phyloP scores from a whole-genome alignment of 1,140 invertebrate species.

The Magallana angulata region DNA sequence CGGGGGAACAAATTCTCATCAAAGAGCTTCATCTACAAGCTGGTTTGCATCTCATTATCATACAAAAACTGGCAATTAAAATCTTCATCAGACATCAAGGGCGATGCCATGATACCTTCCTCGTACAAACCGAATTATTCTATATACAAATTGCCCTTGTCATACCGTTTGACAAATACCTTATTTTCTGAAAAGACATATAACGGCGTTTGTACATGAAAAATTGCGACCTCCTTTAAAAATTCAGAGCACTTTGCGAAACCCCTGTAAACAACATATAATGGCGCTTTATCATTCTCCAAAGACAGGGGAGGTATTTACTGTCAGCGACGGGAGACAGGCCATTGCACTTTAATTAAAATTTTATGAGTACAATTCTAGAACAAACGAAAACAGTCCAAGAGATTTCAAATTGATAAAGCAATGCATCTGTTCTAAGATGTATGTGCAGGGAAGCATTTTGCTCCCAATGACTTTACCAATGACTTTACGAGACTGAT shows the following conservation, averaged over 20 bases:
- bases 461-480: no score
- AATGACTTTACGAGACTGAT: neutral
- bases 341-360: constrained; percentile 26
- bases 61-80: neutral
- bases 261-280: neutral
- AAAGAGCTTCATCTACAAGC: neutral
- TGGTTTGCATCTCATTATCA: neutral
- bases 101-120: neutral
- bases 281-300: neutral
- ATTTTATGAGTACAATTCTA: constrained; percentile 21
- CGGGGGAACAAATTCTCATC: no score
- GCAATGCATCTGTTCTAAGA: neutral
- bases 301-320: neutral
- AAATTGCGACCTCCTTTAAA: neutral
- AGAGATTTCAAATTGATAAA: constrained; percentile 3
- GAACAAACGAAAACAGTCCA: constrained; percentile 1
- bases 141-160: neutral
- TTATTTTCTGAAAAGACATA: neutral
- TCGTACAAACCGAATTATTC: neutral
- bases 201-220: neutral
- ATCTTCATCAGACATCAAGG: neutral
- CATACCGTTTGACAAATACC: neutral
- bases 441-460: neutral
- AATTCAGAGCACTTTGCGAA: neutral
- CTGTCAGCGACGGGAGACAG: neutral